These are phyloP conservation scores for Saturnia pavonia DNA, from an alignment of 2,888 invertebrate species.

Conservation along the genomic window DNA sequence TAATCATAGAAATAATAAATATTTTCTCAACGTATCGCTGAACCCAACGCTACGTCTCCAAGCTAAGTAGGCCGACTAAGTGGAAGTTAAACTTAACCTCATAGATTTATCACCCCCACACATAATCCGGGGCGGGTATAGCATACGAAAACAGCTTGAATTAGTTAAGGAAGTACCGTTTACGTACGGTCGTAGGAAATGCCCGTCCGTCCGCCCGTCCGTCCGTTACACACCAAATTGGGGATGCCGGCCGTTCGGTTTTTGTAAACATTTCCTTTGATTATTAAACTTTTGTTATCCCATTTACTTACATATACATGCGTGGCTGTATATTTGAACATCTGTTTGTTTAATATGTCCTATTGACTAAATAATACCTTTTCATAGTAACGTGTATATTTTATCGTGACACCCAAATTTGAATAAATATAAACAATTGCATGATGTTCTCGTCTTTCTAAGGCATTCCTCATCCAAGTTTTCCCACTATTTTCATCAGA, in stretches of 20 bases:
- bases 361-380: neutral
- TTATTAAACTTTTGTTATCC: conserved; percentile 19
- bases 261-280: conserved; percentile 34
- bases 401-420: too few species aligned
- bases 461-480: too few species aligned
- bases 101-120: conserved; percentile 58
- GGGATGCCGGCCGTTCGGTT: conserved; percentile 36
- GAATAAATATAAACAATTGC: too few species aligned
- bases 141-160: conserved; percentile 57
- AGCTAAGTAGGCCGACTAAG: neutral
- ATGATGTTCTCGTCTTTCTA: too few species aligned
- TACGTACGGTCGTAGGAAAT: conserved; percentile 42
- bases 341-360: neutral
- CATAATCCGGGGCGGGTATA: conserved; percentile 49
- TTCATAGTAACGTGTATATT: neutral
- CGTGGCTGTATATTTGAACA: neutral
- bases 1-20: neutral
- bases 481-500: too few species aligned
- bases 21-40: neutral
- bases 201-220: conserved; percentile 39
- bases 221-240: conserved; percentile 32
- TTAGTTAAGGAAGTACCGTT: conserved; percentile 54
- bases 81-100: conserved; percentile 28
- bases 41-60: neutral
- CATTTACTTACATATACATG: conserved; percentile 1